Evolutionary conservation across 2,113 vertebrate species (phyloP), one percentile per base, ranked within the genome.

Genomic region (Corynorhinus townsendii): DNA sequence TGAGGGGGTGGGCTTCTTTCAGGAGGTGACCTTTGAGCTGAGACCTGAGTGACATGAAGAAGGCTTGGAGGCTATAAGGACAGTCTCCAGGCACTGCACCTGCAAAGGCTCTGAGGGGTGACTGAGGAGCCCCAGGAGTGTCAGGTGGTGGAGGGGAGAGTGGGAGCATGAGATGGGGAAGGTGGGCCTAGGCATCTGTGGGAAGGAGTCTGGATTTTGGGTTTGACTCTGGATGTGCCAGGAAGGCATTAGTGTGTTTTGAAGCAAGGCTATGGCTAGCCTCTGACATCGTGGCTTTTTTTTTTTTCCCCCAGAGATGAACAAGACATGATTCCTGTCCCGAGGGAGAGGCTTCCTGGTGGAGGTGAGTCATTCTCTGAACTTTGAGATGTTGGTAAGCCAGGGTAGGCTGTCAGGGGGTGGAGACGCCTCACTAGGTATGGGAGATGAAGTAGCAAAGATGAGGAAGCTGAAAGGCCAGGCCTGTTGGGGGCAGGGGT

Each of bases 261-360:
- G 75, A 59, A 72, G 35, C 33, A 12, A 22, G 43, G 54, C 33
- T 43, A 80, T 10, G 56, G 11, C 75, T 33, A 49, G 38, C 64
- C 47, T 73, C 62, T 94, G 95, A 95, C 56, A 26, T 95, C 69
- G n/a, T 49, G 64, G 73, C 26, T 30, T 62, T 35, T 38, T 19
- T 54, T 19, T 62, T 49, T 71, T 77, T 45, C 47, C 45, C 89
- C 30, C 33, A 10, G 22, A 91, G 56, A 91, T 68, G 71, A 95
- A 49, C 35, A 52, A 91, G 76, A 94, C 0, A 4, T 26, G 40
- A 69, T 73, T 94, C 80, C 49, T 35, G 90, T 80, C 64, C 90
- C 95, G 11, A 30, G 62, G 96, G 92, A 93, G 75, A 91, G 52
- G 80, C 64, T 94, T 96, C 90, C 1, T 17, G 75, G 62, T 64